Evolutionary conservation across 2,888 invertebrate species (phyloP).

Genomic region (Prosopocoilus inquinatus): DNA sequence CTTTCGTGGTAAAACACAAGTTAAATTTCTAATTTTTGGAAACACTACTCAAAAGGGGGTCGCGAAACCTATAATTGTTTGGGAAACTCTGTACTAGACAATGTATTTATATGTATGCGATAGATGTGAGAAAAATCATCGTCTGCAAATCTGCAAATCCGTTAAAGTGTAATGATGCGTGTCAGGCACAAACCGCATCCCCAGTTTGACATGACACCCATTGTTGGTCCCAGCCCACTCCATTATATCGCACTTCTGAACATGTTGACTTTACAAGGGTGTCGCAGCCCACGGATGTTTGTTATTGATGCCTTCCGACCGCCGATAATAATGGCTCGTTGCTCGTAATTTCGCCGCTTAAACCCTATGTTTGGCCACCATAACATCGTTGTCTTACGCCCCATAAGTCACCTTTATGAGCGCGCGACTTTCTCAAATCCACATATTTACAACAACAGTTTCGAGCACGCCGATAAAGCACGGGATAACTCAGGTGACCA

Average conservation of each 20-base stretch:
- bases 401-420: too few species aligned
- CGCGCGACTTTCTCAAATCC: constrained; percentile 17
- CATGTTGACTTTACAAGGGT: constrained; percentile 48
- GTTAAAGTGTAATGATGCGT: constrained; percentile 31
- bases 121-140: neutral
- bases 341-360: too few species aligned
- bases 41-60: too few species aligned
- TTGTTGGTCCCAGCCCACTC: constrained; percentile 45
- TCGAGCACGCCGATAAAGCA: constrained; percentile 28
- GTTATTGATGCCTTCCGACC: neutral
- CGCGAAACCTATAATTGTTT: too few species aligned
- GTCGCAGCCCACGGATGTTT: constrained; percentile 21
- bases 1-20: too few species aligned
- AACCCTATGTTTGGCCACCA: too few species aligned
- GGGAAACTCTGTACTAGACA: too few species aligned
- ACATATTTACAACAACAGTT: constrained; percentile 30
- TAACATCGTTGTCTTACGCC: too few species aligned
- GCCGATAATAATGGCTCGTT: neutral
- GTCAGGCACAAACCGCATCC: constrained; percentile 21
- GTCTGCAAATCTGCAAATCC: constrained; percentile 23
- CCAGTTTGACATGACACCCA: constrained; percentile 46
- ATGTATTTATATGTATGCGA: too few species aligned
- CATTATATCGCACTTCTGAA: constrained; percentile 49
- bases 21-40: too few species aligned
- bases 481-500: constrained; percentile 29